Conservation (phyloP, 2,113 vertebrate species). For the Axis porcinus region DNA sequence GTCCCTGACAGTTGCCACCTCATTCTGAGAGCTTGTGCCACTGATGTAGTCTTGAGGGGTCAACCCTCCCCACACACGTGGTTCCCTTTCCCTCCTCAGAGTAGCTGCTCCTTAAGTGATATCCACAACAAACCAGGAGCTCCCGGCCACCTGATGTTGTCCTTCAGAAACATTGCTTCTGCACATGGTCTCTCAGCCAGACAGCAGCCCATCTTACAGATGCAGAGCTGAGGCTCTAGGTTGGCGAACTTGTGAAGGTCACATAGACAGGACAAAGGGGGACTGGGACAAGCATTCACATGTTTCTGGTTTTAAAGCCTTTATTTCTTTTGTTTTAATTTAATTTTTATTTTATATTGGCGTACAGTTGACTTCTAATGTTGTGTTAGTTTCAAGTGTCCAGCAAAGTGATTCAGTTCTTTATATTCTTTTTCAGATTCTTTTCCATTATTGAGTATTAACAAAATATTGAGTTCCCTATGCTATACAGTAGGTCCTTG, state of each 20-base stretch:
- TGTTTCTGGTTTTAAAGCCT: neutral
- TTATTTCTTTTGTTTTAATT: neutral
- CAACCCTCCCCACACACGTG: neutral
- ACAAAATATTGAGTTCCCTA: neutral
- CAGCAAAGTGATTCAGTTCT: neutral
- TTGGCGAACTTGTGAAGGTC: neutral
- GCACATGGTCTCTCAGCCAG: neutral
- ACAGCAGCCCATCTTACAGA: neutral
- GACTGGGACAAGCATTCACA: neutral
- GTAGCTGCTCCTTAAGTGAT: neutral
- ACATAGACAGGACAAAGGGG: neutral
- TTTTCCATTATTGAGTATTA: neutral
- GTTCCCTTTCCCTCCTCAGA: neutral
- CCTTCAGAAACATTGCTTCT: neutral
- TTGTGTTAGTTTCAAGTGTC: neutral
- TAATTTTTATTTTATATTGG: neutral
- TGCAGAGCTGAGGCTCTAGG: neutral
- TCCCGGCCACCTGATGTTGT: neutral
- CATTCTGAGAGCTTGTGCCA: neutral
- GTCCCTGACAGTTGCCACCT: neutral
- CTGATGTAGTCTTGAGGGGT: neutral
- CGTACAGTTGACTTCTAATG: neutral
- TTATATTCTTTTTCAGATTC: neutral
- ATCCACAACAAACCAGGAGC: neutral
- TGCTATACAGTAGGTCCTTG: neutral